Conservation (phyloP, 2,888 invertebrate species). For the Cheilosia urbana region DNA sequence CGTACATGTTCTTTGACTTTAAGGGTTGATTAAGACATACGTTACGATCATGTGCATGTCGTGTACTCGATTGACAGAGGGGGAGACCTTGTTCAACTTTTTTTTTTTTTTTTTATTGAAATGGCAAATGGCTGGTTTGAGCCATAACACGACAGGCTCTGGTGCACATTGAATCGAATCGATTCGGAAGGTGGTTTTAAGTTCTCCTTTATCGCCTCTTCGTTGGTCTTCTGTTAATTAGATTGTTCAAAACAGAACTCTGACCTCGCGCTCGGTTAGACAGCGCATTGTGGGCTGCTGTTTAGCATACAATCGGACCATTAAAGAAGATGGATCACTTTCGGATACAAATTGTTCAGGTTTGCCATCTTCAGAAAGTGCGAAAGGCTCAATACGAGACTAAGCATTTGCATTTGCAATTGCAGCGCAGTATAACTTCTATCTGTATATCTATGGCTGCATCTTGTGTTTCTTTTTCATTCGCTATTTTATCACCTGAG, state of each 20-base stretch:
- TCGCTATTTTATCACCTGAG: conserved; percentile 39
- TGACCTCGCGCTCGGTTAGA: conserved; percentile 59
- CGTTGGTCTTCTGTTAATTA: conserved; percentile 37
- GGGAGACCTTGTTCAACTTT: neutral
- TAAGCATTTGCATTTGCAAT: conserved; percentile 69
- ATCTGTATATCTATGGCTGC: conserved; percentile 2
- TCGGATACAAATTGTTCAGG: conserved; percentile 77
- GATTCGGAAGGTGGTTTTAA: conserved; percentile 59
- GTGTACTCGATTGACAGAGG: conserved; percentile 27
- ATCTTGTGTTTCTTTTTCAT: conserved; percentile 8
- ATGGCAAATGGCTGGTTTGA: neutral
- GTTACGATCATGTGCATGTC: conserved; percentile 52
- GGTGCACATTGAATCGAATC: conserved; percentile 61
- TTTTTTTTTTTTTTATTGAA: too few species aligned
- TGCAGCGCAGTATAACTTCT: conserved; percentile 19
- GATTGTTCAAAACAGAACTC: conserved; percentile 47
- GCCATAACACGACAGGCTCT: conserved; percentile 35
- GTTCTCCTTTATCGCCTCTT: conserved; percentile 39
- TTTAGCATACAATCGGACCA: conserved; percentile 77
- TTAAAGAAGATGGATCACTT: conserved; percentile 77
- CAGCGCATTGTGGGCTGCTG: conserved; percentile 52
- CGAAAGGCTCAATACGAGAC: conserved; percentile 63
- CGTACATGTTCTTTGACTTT: conserved; percentile 57
- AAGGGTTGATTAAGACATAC: conserved; percentile 72
- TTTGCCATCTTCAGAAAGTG: conserved; percentile 66